Base-by-base conservation (phyloP, 1,140 invertebrate species). In the Protaetia brevitarsis region DNA sequence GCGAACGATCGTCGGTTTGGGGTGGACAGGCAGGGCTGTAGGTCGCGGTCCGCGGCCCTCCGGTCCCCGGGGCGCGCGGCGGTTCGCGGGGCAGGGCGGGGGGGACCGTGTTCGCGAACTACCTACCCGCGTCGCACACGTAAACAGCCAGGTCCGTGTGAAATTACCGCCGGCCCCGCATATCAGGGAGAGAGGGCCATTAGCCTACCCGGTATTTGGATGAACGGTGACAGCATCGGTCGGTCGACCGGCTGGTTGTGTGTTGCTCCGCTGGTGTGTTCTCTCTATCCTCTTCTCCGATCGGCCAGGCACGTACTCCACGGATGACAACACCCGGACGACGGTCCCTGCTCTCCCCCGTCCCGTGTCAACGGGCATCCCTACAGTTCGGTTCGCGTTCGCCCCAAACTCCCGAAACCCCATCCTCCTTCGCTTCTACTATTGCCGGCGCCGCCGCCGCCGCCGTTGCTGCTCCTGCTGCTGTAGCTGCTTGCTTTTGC, bases 131-230 rank as follows among this genome's bases (percentile, higher is more conserved):
- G 64, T 65, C 51, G 65, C 61, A 64, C 68, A 69, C 68, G 68
- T 69, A 69, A 69, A 69, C 68, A 69, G 68, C 65, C 34, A 31
- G 45, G 66, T 59, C 68, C 68, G 68, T 67, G 68, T 65, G 68
- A 69, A 69, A 69, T 69, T 69, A 69, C 68, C 64, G 64, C 68
- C 64, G 64, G 64, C 31, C 56, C 57, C 57, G 57, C 57, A 59
- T 59, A 59, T 59, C 57, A 31, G 57, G 57, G 64, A 56, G 64
- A 31, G 57, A 31, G 64, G 64, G 64, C 64, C 64, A 65, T 65
- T 65, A 65, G 64, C 31, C 64, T 31, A 31, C 57, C 57, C 57
- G 57, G 57, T 59, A 59, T 59, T 59, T 31, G 57, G 57, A 59
- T 59, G 57, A 59, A 59, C 57, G 57, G 57, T 59, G 57, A 64